Conservation (phyloP, 2,113 vertebrate species). For the Morone chrysops region DNA sequence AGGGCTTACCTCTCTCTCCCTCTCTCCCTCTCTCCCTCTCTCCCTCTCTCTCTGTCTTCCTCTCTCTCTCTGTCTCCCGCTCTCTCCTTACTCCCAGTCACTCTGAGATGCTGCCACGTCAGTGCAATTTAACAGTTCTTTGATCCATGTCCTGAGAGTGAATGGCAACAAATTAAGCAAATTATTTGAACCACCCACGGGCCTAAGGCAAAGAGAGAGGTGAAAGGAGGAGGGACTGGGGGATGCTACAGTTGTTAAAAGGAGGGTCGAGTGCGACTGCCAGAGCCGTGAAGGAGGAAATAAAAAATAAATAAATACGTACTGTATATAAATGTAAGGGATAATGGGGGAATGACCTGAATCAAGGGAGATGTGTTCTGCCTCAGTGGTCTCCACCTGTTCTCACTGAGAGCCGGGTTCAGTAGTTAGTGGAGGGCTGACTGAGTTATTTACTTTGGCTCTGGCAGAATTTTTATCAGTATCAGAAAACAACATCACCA, state of each 20-base stretch:
- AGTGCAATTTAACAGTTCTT: slow-evolving; percentile 85
- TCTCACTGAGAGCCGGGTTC: slow-evolving; percentile 18
- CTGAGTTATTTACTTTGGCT: slow-evolving; percentile 9
- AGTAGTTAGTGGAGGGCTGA: slow-evolving; percentile 9
- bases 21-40: slow-evolving; percentile 3
- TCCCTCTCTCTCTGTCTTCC: slow-evolving; percentile 57
- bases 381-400: slow-evolving; percentile 40
- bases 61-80: slow-evolving; percentile 31
- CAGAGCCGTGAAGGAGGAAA: slow-evolving; percentile 19
- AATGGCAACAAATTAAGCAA: slow-evolving; percentile 86
- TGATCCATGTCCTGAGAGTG: slow-evolving; percentile 84
- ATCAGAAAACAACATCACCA: slow-evolving; percentile 35
- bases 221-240: slow-evolving; percentile 46
- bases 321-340: slow-evolving; percentile 32
- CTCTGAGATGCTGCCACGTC: slow-evolving; percentile 75
- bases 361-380: slow-evolving; percentile 50
- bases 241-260: slow-evolving; percentile 69
- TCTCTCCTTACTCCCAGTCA: slow-evolving; percentile 62
- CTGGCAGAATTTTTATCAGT: slow-evolving; percentile 18
- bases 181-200: slow-evolving; percentile 83
- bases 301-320: slow-evolving; percentile 38
- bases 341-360: slow-evolving; percentile 53
- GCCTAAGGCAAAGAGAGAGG: slow-evolving; percentile 68
- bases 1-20: slow-evolving; percentile 68
- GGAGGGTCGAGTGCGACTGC: slow-evolving; percentile 63